These are phyloP conservation scores for Taenioides sp. DNA, from an alignment of 2,797 vertebrate genomes.

Conservation along the genomic window DNA sequence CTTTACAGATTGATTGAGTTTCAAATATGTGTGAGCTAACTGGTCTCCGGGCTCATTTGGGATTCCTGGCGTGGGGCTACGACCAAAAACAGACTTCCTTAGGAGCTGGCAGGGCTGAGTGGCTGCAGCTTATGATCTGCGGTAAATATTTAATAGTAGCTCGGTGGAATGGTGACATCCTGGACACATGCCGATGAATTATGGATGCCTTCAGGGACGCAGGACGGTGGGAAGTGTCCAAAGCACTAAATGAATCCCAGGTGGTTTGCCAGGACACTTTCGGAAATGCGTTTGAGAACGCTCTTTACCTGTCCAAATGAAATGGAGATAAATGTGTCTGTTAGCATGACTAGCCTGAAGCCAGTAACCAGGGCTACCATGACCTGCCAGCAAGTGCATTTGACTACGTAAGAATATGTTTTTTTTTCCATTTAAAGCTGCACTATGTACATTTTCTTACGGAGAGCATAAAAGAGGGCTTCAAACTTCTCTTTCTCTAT, in stretches of 20 bases:
- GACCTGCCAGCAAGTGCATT: not conserved
- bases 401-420: too few species aligned
- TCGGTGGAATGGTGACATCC: slow-evolving; percentile 71
- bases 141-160: slow-evolving; percentile 79
- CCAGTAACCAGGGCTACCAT: not conserved
- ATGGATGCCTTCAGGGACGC: slow-evolving; percentile 70
- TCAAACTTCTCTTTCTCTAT: too few species aligned
- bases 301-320: slow-evolving; percentile 12
- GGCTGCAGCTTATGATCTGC: slow-evolving; percentile 71
- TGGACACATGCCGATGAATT: slow-evolving; percentile 74
- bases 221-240: slow-evolving; percentile 61
- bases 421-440: not conserved
- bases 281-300: slow-evolving; percentile 33
- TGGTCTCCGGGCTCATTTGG: slow-evolving; percentile 49
- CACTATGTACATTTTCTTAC: not conserved
- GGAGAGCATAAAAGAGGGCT: too few species aligned
- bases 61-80: slow-evolving; percentile 53
- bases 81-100: slow-evolving; percentile 57
- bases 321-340: slow-evolving; percentile 25
- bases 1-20: slow-evolving; percentile 54
- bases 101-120: slow-evolving; percentile 59
- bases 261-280: slow-evolving; percentile 61
- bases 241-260: slow-evolving; percentile 63
- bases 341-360: not conserved
- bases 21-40: slow-evolving; percentile 42